These are phyloP conservation scores for Cryptocheilus praepositus DNA, from an alignment of 2,888 invertebrate species.

Conservation along the genomic window DNA sequence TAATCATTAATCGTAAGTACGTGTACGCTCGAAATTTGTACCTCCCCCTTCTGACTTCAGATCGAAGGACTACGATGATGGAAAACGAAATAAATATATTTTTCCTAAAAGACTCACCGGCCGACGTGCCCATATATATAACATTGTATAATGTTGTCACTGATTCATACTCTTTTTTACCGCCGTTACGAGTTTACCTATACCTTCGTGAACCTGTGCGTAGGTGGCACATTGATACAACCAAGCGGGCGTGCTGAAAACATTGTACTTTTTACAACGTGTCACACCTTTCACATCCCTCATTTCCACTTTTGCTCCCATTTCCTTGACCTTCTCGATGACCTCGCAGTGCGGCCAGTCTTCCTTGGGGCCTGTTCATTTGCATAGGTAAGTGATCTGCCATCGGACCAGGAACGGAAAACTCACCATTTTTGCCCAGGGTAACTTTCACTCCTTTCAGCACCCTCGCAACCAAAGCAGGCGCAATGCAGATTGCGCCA, in stretches of 20 bases:
- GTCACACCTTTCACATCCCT: slow-evolving; percentile 73
- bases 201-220: slow-evolving; percentile 76
- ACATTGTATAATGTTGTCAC: neutral
- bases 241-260: slow-evolving; percentile 78
- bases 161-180: slow-evolving; percentile 49
- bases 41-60: slow-evolving; percentile 7
- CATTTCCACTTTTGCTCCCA: slow-evolving; percentile 75
- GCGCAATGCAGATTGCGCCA: slow-evolving; percentile 77
- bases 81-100: slow-evolving; percentile 51
- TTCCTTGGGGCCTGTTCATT: slow-evolving; percentile 62
- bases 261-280: slow-evolving; percentile 74
- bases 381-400: slow-evolving; percentile 9
- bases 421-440: slow-evolving; percentile 70
- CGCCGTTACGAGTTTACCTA: slow-evolving; percentile 74
- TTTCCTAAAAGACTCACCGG: slow-evolving; percentile 37
- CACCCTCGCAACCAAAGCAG: slow-evolving; percentile 76
- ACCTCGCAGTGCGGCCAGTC: slow-evolving; percentile 76
- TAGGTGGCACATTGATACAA: slow-evolving; percentile 75
- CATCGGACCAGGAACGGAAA: neutral
- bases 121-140: no score
- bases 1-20: slow-evolving; percentile 39
- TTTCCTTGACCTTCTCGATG: slow-evolving; percentile 73
- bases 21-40: slow-evolving; percentile 19
- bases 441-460: slow-evolving; percentile 71
- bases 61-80: slow-evolving; percentile 16